Base-by-base conservation (phyloP, 2,888 invertebrate species). In the Pocota personata region DNA sequence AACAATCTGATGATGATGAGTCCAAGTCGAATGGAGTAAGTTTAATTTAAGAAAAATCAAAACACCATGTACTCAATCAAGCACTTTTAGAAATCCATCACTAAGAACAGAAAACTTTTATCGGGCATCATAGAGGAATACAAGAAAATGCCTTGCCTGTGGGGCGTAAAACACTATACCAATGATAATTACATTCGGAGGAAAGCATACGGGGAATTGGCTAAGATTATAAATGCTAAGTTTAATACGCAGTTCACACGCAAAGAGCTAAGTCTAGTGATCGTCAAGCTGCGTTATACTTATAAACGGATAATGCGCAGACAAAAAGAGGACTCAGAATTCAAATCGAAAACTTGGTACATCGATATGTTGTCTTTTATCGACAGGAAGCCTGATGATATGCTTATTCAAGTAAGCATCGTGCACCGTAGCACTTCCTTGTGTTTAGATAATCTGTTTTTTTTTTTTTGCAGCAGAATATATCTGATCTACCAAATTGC, bases 61-160 rank as follows among this genome's bases (percentile, higher is more conserved):
- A 2, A 14, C 0, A 7, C 2, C 1, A 16, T 0, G 12, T 21
- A 7, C 12, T 58, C 8, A 24, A 16, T 0, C 0, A 14, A 12
- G 12, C 4, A 35, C 19, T 46, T 32, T 52, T 0, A 67, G 37
- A 73, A 73, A 73, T 30, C 67, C 2, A 52, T 83, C 1, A 73
- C 62, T 2, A 75, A 73, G 24, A 79, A 79, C 46, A 75, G 37
- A 24, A 52, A 57, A 1, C 73, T 84, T 10, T n/a, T 84, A 2
- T 79, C 62, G 0, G 71, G 50, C 6, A 37, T 79, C 16, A 84
- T 84, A 35, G 79, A 79, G 19, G 84, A 84, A 24, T 84, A 84
- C 12, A 48, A 35, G 21, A 84, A 64, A 21, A 12, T 27, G 24
- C 79, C 84, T 0, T 35, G 35, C 8, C 37, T 84, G n/a, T 84